Conservation (phyloP, 2,888 invertebrate species). For the Laothoe populi region DNA sequence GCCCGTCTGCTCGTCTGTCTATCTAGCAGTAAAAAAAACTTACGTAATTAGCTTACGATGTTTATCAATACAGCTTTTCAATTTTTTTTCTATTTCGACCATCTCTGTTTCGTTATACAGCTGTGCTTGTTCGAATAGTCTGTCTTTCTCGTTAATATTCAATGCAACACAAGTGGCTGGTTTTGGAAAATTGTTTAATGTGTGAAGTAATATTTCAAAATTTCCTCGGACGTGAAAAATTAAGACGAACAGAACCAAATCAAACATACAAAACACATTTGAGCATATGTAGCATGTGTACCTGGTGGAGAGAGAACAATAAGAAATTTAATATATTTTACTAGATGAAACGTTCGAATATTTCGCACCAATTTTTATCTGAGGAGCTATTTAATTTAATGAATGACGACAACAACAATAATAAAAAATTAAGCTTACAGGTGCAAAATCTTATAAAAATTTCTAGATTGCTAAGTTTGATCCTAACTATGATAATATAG, state of each 20-base stretch:
- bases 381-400: no score
- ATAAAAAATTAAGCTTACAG: no score
- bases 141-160: background rate
- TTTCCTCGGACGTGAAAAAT: slow-evolving; percentile 26
- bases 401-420: no score
- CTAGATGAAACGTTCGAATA: no score
- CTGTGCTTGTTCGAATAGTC: background rate
- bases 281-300: slow-evolving; percentile 2
- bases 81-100: slow-evolving; percentile 19
- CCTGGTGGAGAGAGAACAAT: slow-evolving; percentile 2
- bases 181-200: slow-evolving; percentile 15
- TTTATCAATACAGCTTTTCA: slow-evolving; percentile 35
- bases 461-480: no score
- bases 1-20: no score
- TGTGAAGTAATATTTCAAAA: slow-evolving; percentile 18
- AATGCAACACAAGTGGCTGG: no score
- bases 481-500: no score
- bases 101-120: slow-evolving; percentile 6
- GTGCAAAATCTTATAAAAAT: no score
- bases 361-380: no score
- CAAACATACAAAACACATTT: slow-evolving; percentile 17
- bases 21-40: no score
- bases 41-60: slow-evolving; percentile 37
- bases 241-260: slow-evolving; percentile 18
- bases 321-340: no score